Conservation (phyloP, 2,888 invertebrate genomes). For the Lapara coniferarum region DNA sequence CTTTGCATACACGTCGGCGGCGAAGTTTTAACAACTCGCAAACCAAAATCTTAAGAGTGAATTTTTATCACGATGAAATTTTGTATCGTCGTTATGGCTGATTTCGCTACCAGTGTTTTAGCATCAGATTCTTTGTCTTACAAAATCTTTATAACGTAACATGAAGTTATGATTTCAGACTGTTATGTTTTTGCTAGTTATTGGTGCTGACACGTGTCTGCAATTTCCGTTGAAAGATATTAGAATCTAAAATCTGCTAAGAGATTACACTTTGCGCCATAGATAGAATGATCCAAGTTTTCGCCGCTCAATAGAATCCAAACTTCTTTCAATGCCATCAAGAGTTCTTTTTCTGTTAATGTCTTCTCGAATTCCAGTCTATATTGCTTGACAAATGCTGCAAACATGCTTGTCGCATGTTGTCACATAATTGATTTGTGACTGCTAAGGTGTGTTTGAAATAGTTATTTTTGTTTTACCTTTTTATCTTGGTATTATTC, state of each 20-base stretch:
- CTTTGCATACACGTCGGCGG: not conserved
- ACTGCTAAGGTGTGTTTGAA: no score
- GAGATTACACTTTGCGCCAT: not conserved
- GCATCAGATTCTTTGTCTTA: no score
- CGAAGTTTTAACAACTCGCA: not conserved
- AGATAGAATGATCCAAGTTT: no score
- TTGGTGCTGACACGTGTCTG: not conserved
- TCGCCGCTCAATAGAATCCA: no score
- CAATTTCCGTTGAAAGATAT: not conserved
- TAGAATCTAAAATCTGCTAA: slow-evolving; percentile 3
- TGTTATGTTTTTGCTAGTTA: not conserved
- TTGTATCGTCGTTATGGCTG: not conserved
- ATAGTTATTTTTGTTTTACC: no score
- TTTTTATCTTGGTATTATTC: no score
- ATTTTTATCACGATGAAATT: not conserved
- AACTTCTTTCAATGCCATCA: no score
- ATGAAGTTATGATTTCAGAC: not conserved
- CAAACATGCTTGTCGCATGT: no score
- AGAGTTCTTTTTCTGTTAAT: no score
- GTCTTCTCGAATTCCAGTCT: no score
- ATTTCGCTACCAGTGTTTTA: not conserved
- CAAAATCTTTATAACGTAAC: not conserved
- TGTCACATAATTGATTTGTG: no score
- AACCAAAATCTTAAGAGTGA: slow-evolving; percentile 7
- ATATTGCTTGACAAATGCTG: no score